Percentiles rank a stretch among this genome's conserved stretches.
These are phyloP conservation scores for Heterocephalus glaber DNA, from an alignment of 2,113 vertebrate species.

Conservation along the genomic window DNA sequence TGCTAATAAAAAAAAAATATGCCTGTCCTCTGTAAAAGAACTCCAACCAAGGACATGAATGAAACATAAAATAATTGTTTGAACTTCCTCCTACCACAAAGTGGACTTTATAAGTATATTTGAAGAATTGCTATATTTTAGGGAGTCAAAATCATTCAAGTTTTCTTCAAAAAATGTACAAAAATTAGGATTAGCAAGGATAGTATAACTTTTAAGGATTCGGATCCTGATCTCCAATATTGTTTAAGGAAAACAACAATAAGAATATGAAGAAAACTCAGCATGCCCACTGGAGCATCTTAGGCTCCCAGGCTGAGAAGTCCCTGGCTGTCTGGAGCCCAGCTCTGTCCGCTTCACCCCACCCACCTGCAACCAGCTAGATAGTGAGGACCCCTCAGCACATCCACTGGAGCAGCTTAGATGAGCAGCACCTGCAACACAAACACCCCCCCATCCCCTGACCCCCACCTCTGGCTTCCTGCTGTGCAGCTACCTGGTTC, in stretches of 20 bases:
- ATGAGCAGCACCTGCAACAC: no score
- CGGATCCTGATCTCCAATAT: background rate
- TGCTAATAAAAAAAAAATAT: background rate
- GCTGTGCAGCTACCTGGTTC: no score
- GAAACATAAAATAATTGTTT: constrained; percentile 29
- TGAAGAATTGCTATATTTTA: constrained; percentile 22
- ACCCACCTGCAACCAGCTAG: no score
- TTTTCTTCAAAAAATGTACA: constrained; percentile 3
- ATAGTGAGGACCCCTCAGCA: no score
- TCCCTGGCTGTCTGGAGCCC: no score
- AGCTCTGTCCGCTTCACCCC: no score
- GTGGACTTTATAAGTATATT: constrained; percentile 9
- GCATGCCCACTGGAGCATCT: no score
- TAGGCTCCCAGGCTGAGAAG: no score
- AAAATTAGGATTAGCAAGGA: background rate
- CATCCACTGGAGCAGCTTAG: no score
- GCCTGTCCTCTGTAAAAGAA: constrained; percentile 28
- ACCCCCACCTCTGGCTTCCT: no score
- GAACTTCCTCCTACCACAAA: constrained; percentile 42
- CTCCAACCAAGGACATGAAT: background rate
- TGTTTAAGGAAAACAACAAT: background rate
- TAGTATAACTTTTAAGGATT: background rate
- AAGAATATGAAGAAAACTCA: background rate
- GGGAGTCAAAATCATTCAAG: background rate
- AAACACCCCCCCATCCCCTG: no score